Base-by-base conservation (phyloP, 92 coral and sea anemone species). In the Bergia puertoricense region DNA sequence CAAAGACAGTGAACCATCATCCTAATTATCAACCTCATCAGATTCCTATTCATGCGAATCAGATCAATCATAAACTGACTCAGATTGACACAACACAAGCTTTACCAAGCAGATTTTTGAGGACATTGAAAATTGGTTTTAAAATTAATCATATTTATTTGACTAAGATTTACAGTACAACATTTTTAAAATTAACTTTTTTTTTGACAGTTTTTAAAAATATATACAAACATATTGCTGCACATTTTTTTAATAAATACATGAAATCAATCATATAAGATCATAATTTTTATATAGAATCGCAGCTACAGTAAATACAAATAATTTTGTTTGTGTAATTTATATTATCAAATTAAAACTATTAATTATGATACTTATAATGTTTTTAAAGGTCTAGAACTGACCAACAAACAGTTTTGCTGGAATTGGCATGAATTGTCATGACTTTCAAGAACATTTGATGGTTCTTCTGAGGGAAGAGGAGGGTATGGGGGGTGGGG, bases 1-100 rank as follows among this genome's bases (percentile, higher is more conserved):
- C 85, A 54, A 15, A 80, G 74, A 18, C 74, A 81, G 85, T 81
- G 56, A 81, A 41, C 85, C 76, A 81, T 62, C 75, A 81, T 81
- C 85, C 85, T 80, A 9, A 80, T 59, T 13, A 80, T 80, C 74
- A 80, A 56, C 74, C 50, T 56, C 38, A 80, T 80, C 85, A 80
- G 85, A 80, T 56, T 57, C 73, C 85, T 23, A 0, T 80, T 80
- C 74, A 51, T 79, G 0, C 75, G 75, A 39, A 74, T 74, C 40
- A 30, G 68, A 79, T 51, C 68, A 79, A 79, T 50, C 82, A 79
- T 7, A 79, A 51, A 79, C 67, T 79, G 82, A 78, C 82, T 78
- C 82, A 78, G 82, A 78, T 78, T 78, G 59, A 78, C 82, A 45
- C 39, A 46, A 78, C 82, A 78, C 66, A 78, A 44, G 62, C 66